Conservation (phyloP, 2,113 vertebrate species). For the Gymnarchus niloticus region DNA sequence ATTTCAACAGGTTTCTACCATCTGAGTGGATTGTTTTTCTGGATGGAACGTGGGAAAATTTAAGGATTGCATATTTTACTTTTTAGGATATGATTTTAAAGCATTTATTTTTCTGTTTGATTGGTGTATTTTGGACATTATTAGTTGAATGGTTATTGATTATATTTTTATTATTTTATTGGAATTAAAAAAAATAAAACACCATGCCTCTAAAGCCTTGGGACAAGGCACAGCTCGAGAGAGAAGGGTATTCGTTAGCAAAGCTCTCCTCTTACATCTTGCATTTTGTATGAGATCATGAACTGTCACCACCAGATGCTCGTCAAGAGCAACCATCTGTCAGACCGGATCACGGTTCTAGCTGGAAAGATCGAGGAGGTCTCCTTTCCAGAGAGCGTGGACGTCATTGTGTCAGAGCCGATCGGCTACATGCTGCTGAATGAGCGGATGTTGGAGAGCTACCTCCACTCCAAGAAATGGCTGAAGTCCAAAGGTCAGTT, state of each 20-base stretch:
- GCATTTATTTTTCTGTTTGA: not conserved
- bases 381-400: slow-evolving; percentile 61
- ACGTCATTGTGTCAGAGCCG: slow-evolving; percentile 71
- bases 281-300: not conserved
- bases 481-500: slow-evolving; percentile 66
- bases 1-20: not conserved
- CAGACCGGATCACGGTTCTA: slow-evolving; percentile 63
- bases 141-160: not conserved
- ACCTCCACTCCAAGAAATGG: slow-evolving; percentile 70
- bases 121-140: not conserved
- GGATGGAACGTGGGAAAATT: too few species aligned
- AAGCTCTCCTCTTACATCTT: not conserved
- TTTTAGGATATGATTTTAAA: not conserved
- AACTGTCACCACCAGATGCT: slow-evolving; percentile 53
- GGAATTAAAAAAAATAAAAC: not conserved
- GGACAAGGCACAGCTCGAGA: not conserved
- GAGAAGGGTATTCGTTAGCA: not conserved
- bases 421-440: slow-evolving; percentile 73
- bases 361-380: slow-evolving; percentile 66
- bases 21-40: not conserved
- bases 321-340: slow-evolving; percentile 64
- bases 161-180: not conserved
- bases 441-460: slow-evolving; percentile 66
- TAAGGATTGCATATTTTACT: too few species aligned
- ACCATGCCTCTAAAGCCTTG: not conserved